phyloP scores from a whole-genome alignment of 2,888 invertebrate species.

The Volucella inflata region DNA sequence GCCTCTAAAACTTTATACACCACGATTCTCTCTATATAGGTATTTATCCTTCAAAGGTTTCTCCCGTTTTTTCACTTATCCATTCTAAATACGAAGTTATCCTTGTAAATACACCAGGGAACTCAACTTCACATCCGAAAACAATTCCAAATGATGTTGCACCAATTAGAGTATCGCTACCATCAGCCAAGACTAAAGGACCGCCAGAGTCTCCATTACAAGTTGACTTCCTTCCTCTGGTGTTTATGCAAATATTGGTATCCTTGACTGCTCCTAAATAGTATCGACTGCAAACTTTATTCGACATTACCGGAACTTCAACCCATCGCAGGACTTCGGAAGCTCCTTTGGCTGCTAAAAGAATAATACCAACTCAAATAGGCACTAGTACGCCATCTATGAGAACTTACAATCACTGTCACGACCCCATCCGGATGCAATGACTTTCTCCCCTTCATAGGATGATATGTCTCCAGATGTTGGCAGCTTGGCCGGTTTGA shows the following conservation, averaged over 20 bases:
- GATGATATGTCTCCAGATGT: constrained; percentile 58
- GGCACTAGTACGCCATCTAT: background rate
- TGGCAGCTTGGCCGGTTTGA: constrained; percentile 79
- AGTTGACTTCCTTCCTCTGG: constrained; percentile 78
- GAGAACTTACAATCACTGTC: constrained; percentile 77
- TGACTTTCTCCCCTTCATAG: constrained; percentile 77
- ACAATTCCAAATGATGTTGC: constrained; percentile 81
- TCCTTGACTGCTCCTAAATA: constrained; percentile 73
- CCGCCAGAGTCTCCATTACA: constrained; percentile 83
- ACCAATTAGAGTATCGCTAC: constrained; percentile 78
- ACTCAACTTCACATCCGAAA: constrained; percentile 80
- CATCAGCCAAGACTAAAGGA: constrained; percentile 79
- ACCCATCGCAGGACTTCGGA: constrained; percentile 78
- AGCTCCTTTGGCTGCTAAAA: constrained; percentile 43
- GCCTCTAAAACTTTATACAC: too few species aligned
- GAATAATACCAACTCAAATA: background rate
- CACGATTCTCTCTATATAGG: too few species aligned
- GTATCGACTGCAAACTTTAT: constrained; percentile 77
- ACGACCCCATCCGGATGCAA: constrained; percentile 81
- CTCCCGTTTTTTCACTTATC: constrained; percentile 78
- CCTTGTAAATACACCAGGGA: constrained; percentile 82
- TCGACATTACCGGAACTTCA: constrained; percentile 77
- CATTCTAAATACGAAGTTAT: constrained; percentile 80
- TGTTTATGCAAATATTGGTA: constrained; percentile 79
- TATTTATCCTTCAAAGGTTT: constrained; percentile 76